Percentiles rank a stretch among this genome's conserved stretches.
Evolutionary conservation across 2,888 invertebrate species (phyloP).

Genomic region (Pristionchus exspectatus): DNA sequence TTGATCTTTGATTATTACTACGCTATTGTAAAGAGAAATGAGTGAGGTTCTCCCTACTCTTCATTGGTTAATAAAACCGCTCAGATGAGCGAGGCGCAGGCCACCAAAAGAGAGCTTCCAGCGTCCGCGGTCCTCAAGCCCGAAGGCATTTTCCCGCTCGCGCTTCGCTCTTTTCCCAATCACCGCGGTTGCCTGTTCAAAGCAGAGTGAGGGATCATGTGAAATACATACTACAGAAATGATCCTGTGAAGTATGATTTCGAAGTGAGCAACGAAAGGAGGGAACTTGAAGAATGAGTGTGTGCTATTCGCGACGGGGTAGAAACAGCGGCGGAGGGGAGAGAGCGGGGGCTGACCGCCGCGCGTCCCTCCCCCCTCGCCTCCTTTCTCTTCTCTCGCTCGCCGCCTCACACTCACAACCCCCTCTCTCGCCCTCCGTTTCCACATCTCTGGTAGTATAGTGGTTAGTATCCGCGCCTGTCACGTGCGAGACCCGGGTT

Average conservation of each 20-base stretch:
- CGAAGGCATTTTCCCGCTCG: conserved; percentile 62
- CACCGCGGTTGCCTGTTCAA: conserved; percentile 63
- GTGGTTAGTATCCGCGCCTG: conserved; percentile 68
- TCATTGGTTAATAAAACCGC: conserved; percentile 55
- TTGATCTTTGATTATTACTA: too few species aligned
- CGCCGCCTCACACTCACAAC: neutral
- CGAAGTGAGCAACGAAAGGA: conserved; percentile 37
- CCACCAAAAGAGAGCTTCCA: conserved; percentile 59
- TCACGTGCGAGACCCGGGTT: conserved; percentile 68
- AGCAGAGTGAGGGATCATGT: conserved; percentile 61
- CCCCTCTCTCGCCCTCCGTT: neutral
- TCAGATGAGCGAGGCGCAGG: conserved; percentile 65
- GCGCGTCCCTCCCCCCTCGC: neutral
- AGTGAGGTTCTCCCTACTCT: neutral
- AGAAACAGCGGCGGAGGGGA: neutral
- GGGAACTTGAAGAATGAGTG: neutral
- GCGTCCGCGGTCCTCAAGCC: conserved; percentile 57
- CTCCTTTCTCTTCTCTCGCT: neutral
- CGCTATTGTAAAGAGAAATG: neutral
- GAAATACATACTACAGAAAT: conserved; percentile 69
- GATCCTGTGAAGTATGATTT: conserved; percentile 69
- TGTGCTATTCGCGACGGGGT: neutral
- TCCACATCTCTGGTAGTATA: conserved; percentile 60
- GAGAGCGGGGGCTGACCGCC: neutral
- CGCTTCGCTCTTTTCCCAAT: conserved; percentile 60